These are phyloP conservation scores for Diarsia rubi DNA, from an alignment of 2,888 invertebrate genomes.

Conservation along the genomic window DNA sequence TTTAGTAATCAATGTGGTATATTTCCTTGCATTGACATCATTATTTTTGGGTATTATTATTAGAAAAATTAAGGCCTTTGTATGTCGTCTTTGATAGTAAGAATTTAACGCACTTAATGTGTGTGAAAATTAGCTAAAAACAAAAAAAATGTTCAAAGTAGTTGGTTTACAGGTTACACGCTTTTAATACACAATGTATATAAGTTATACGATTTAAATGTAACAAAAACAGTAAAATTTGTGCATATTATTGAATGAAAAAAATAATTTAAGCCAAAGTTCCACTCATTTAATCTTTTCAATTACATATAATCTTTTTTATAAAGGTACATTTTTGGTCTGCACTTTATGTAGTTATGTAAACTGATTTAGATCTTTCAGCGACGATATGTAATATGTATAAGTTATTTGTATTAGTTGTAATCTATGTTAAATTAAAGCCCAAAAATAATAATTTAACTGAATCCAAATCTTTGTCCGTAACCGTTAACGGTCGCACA, in stretches of 20 bases:
- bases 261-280: no score
- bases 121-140: no score
- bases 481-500: not conserved
- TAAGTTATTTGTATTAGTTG: conserved; percentile 25
- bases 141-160: not conserved
- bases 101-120: not conserved
- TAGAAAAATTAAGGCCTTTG: conserved; percentile 1
- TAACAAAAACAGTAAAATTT: no score
- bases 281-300: no score
- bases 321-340: not conserved
- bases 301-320: not conserved
- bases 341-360: not conserved
- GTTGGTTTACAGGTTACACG: no score
- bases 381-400: conserved; percentile 20
- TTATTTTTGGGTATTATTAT: conserved; percentile 29
- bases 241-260: no score
- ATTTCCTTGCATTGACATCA: conserved; percentile 17
- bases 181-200: no score
- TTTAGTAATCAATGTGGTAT: conserved; percentile 18
- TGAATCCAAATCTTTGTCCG: not conserved
- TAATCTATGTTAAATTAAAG: not conserved
- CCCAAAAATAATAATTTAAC: not conserved
- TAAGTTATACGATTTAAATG: no score
- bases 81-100: not conserved
- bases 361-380: conserved; percentile 1